Evolutionary conservation across 2,888 invertebrate genomes (phyloP).

Genomic region (Rhimphoctona megacephalus): DNA sequence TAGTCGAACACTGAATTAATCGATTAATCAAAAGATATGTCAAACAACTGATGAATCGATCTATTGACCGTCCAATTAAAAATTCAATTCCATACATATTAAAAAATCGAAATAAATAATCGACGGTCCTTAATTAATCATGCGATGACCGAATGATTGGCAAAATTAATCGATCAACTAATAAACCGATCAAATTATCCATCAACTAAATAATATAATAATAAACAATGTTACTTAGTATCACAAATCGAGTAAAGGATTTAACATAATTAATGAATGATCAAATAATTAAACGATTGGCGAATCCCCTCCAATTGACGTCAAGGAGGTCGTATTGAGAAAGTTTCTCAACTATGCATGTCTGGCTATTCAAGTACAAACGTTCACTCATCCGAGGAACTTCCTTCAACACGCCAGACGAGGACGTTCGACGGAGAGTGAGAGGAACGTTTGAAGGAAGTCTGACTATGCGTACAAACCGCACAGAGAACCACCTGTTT

Average conservation of each 20-base stretch:
- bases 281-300: neutral
- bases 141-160: neutral
- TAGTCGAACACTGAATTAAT: neutral
- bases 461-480: constrained; percentile 8
- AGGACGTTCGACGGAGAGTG: constrained; percentile 49
- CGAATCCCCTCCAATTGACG: neutral
- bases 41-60: neutral
- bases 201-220: neutral
- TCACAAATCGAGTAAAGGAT: neutral
- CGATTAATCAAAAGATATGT: neutral
- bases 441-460: constrained; percentile 38
- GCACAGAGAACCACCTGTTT: constrained; percentile 21
- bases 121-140: neutral
- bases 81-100: neutral
- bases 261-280: neutral
- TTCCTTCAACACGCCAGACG: constrained; percentile 40
- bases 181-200: neutral
- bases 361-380: constrained; percentile 17
- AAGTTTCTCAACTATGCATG: constrained; percentile 39
- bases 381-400: constrained; percentile 33
- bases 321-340: constrained; percentile 41
- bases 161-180: constrained; percentile 4
- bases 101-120: neutral
- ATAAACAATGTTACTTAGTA: neutral
- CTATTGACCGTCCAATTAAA: neutral